Evolutionary conservation across 2,888 invertebrate genomes (phyloP).

Genomic region (Trichacis sp.): DNA sequence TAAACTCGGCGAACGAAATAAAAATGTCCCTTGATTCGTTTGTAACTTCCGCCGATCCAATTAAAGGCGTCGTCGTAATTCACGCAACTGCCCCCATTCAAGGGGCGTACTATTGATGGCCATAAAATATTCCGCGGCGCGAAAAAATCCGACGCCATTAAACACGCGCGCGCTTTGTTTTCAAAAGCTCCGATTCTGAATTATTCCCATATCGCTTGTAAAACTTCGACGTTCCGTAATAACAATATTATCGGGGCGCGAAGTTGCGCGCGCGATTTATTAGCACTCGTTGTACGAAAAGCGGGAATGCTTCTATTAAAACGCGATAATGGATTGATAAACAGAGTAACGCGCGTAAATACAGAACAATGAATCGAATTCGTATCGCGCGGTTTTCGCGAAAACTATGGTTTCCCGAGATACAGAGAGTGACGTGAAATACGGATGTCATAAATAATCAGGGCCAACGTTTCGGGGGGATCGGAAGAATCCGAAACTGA

Average conservation of each 20-base stretch:
- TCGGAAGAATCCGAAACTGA: too few species aligned
- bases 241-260: conserved; percentile 41
- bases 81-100: conserved; percentile 24
- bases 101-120: conserved; percentile 28
- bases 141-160: conserved; percentile 29
- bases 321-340: conserved; percentile 42
- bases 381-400: conserved; percentile 20
- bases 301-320: conserved; percentile 25
- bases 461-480: conserved; percentile 9
- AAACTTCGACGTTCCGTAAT: conserved; percentile 32
- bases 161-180: conserved; percentile 24
- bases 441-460: conserved; percentile 16
- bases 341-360: conserved; percentile 37
- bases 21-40: conserved; percentile 36
- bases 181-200: conserved; percentile 18
- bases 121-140: conserved; percentile 34
- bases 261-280: conserved; percentile 39
- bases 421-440: conserved; percentile 22
- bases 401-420: conserved; percentile 10
- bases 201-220: conserved; percentile 38
- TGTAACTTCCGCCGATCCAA: conserved; percentile 38
- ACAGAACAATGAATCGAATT: conserved; percentile 27
- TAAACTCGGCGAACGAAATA: conserved; percentile 33
- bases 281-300: conserved; percentile 27
- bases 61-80: conserved; percentile 35